Percentiles rank a stretch among this genome's conserved stretches.
These are phyloP conservation scores for Dendrocopos noguchii DNA, from an alignment of 2,113 vertebrate genomes.

Conservation along the genomic window DNA sequence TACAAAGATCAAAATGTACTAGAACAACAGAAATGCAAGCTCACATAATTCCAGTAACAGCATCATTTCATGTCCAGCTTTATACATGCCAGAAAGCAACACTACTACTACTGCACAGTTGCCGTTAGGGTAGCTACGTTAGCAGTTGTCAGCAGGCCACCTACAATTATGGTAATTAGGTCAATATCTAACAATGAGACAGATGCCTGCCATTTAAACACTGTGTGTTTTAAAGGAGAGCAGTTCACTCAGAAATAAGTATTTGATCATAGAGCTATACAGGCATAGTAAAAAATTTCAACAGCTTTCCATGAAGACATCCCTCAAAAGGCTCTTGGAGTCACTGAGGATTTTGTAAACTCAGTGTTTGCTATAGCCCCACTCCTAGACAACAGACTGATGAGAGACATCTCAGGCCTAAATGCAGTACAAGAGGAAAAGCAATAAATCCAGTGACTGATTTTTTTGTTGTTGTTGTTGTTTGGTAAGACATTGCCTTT, in stretches of 20 bases:
- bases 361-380: not conserved
- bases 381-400: not conserved
- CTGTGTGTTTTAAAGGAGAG: not conserved
- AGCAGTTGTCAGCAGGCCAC: not conserved
- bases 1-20: no score
- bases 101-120: not conserved
- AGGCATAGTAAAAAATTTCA: not conserved
- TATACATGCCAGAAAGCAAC: not conserved
- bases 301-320: not conserved
- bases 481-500: not conserved
- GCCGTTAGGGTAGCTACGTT: not conserved
- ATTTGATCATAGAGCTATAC: not conserved
- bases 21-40: no score
- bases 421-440: not conserved
- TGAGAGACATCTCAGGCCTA: not conserved
- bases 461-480: not conserved
- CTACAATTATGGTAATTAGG: not conserved
- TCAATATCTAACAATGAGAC: not conserved
- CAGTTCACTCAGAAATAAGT: not conserved
- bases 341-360: not conserved
- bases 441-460: not conserved
- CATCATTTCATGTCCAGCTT: no score
- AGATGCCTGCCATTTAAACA: not conserved
- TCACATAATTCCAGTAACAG: no score
- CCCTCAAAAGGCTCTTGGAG: not conserved